These are phyloP conservation scores for Camarhynchus parvulus DNA, from an alignment of 2,113 vertebrate genomes.

Conservation along the genomic window DNA sequence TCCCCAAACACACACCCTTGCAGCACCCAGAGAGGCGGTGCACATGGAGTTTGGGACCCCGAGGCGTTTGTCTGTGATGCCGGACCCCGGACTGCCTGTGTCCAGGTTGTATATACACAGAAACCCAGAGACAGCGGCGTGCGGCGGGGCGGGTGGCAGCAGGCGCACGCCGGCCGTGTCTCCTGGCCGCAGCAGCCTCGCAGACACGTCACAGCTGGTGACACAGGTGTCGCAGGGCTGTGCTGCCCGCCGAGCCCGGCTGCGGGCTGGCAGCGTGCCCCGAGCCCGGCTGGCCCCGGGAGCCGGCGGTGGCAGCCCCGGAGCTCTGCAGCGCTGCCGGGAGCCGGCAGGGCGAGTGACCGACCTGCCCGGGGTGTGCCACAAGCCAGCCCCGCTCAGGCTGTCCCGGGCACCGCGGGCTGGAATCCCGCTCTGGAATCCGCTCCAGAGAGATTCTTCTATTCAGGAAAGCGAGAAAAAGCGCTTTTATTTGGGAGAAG, in stretches of 20 bases:
- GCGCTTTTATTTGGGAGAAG: too few relatives aligned
- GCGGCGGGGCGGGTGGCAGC: neutral
- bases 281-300: neutral
- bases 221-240: neutral
- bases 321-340: neutral
- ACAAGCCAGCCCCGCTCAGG: fast-evolving
- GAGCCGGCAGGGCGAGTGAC: neutral
- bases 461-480: too few relatives aligned
- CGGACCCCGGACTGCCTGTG: neutral
- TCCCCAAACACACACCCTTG: fast-evolving
- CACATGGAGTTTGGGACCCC: fast-evolving
- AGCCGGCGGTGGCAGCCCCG: fast-evolving
- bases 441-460: neutral
- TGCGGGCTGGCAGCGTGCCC: neutral
- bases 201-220: fast-evolving
- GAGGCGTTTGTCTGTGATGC: neutral
- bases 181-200: neutral
- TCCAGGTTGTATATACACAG: neutral
- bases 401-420: fast-evolving
- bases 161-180: fast-evolving
- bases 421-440: neutral
- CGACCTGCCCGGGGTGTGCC: fast-evolving
- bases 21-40: neutral
- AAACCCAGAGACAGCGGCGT: neutral
- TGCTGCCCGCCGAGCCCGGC: neutral